Evolutionary conservation across 2,797 vertebrate genomes (phyloP).

Genomic region (Aulostomus chinensis): DNA sequence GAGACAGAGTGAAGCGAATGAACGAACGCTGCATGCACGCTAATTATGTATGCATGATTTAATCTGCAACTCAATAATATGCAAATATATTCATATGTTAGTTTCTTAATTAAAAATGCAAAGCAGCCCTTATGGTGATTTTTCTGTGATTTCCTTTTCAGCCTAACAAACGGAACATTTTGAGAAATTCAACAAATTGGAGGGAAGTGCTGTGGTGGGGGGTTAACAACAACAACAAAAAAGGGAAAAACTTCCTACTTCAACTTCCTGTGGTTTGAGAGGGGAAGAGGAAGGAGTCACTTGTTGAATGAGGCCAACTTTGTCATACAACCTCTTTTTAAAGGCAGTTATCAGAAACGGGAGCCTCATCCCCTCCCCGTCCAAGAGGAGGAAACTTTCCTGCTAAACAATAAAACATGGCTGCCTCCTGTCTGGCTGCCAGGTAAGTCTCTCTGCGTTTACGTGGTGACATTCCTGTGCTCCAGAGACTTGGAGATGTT

Average conservation of each 20-base stretch:
- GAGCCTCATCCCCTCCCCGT: no score
- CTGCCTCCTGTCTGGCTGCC: no score
- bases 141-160: slow-evolving; percentile 88
- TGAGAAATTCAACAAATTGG: slow-evolving; percentile 83
- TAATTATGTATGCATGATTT: slow-evolving; percentile 99
- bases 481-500: no score
- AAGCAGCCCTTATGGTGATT: slow-evolving; percentile 99
- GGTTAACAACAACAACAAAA: slow-evolving; percentile 12
- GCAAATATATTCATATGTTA: slow-evolving; percentile 99
- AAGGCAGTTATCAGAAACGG: neutral
- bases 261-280: slow-evolving; percentile 35
- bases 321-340: neutral
- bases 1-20: slow-evolving; percentile 55
- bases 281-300: slow-evolving; percentile 1
- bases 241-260: slow-evolving; percentile 9
- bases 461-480: no score
- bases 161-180: slow-evolving; percentile 93
- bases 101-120: slow-evolving; percentile 99
- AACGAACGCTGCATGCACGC: slow-evolving; percentile 60
- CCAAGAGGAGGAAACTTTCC: no score
- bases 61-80: slow-evolving; percentile 99
- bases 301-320: slow-evolving; percentile 20
- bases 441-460: no score
- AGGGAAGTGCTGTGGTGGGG: slow-evolving; percentile 45
- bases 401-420: no score